phyloP scores from a whole-genome alignment of 37 sponge, comb jelly and placozoan species.

The Corticium candelabrum region DNA sequence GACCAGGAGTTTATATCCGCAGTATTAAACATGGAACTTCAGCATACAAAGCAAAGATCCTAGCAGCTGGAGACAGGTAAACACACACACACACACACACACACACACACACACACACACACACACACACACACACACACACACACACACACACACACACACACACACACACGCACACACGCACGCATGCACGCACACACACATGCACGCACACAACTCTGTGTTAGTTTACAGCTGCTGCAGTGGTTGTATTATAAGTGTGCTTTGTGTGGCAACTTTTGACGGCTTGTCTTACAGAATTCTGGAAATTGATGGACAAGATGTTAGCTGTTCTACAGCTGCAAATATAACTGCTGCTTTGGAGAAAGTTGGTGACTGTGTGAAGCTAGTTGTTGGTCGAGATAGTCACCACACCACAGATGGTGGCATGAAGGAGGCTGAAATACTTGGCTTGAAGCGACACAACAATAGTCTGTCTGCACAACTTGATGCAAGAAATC shows the following conservation, averaged over 20 bases:
- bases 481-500: neutral
- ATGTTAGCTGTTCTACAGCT: neutral
- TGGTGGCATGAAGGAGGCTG: neutral
- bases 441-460: neutral
- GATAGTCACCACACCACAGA: neutral
- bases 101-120: neutral
- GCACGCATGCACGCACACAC: neutral
- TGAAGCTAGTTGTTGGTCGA: neutral
- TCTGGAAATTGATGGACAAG: neutral
- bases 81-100: too few species aligned
- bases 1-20: neutral
- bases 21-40: neutral
- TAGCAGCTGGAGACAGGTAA: neutral
- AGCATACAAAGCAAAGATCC: neutral
- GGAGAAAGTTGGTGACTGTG: neutral
- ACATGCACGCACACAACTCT: neutral
- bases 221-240: neutral
- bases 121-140: conserved; percentile 8
- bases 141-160: conserved; percentile 3
- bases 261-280: neutral
- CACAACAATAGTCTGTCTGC: neutral
- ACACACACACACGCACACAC: neutral
- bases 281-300: neutral
- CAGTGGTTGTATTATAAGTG: neutral
- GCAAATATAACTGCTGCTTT: neutral